phyloP scores from a whole-genome alignment of 2,888 invertebrate species.

The Cataglyphis cursor region DNA sequence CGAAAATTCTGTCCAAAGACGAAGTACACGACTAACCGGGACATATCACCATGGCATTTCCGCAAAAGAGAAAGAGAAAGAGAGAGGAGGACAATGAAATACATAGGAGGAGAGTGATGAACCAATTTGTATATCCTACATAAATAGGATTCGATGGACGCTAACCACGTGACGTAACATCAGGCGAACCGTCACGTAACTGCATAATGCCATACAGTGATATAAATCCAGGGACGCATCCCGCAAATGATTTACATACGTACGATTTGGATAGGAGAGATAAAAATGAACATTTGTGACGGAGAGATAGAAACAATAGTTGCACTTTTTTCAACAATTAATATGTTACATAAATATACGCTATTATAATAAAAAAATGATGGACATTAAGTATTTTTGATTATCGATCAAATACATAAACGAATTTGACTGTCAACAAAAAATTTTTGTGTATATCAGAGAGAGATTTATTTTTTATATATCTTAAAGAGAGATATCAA shows the following conservation, averaged over 20 bases:
- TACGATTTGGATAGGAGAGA: not conserved
- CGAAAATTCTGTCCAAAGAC: conserved; percentile 52
- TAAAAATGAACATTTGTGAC: not conserved
- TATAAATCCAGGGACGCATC: conserved; percentile 43
- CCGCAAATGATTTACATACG: conserved; percentile 33
- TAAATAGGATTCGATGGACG: conserved; percentile 32
- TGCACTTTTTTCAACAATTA: not conserved
- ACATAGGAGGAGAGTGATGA: conserved; percentile 19
- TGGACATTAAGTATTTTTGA: not conserved
- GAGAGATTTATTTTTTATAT: not conserved
- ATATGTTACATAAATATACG: not conserved
- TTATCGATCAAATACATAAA: not conserved
- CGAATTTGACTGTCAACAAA: not conserved
- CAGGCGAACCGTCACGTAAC: conserved; percentile 38
- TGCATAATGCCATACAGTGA: conserved; percentile 25
- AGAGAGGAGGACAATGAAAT: not conserved
- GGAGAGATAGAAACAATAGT: not conserved
- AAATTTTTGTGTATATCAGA: not conserved
- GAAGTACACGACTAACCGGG: conserved; percentile 42
- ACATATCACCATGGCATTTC: conserved; percentile 45
- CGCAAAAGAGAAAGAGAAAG: conserved; percentile 4
- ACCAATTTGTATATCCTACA: conserved; percentile 25
- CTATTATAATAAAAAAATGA: not conserved
- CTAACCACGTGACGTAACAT: conserved; percentile 36
- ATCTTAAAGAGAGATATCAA: not conserved